Base-by-base conservation (phyloP, 2,113 vertebrate genomes). In the Tychaedon coryphoeus region DNA sequence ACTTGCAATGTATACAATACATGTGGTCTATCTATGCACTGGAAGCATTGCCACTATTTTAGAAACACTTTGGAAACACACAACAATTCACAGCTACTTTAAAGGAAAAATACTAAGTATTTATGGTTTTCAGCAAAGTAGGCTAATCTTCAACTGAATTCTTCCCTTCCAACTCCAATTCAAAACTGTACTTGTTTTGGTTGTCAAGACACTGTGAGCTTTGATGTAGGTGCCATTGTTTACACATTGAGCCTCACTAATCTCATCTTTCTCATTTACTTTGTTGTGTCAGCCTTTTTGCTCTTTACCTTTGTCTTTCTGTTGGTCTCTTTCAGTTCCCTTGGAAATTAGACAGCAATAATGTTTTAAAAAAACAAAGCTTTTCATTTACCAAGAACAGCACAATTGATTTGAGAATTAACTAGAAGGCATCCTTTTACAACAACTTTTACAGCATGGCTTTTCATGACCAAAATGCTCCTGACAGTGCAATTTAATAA, bases 11-110 rank as follows among this genome's bases (percentile, higher is more conserved):
- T 64, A 18, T 31, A 47, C 6, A 64, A 29, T 19, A 60, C 9
- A 5, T 5, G 11, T 43, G 9, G 13, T 36, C 17, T 51, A n/a
- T 40, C 11, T 71, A 24, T 14, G 25, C 0, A 0, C 9, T 58
- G 33, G 11, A 45, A 86, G 8, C 9, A 71, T 38, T 79, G 8
- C 4, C 20, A 60, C 12, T 57, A 34, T 36, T 75, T 73, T n/a
- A 86, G 47, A 74, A 75, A 10, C 3, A 42, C 31, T 66, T 26
- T 1, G 34, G 53, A 42, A 34, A 4, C 13, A 45, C 7, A 14
- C 15, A 58, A 43, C 33, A 42, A 0, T 10, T 92, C 18, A 50
- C 12, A 83, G 17, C 1, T 67, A 42, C 12, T 76, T 74, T 36
- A 50, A 88, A 58, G 15, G 51, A 83, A 54, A 56, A 64, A 34